These are phyloP conservation scores for Berghia stephanieae DNA, from an alignment of 1,140 invertebrate species.

Conservation along the genomic window DNA sequence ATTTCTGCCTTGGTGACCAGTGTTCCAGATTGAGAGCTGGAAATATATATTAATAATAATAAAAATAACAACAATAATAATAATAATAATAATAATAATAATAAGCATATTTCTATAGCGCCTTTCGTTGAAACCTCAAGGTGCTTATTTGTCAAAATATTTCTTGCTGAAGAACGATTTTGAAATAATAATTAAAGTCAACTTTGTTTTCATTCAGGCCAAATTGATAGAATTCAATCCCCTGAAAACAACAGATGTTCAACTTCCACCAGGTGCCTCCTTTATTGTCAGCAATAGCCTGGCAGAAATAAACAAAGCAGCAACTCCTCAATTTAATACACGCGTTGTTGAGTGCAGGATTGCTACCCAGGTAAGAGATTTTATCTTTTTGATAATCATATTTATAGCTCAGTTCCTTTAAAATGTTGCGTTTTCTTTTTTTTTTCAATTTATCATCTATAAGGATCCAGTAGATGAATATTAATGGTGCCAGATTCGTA, in stretches of 20 bases:
- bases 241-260: slow-evolving; percentile 79
- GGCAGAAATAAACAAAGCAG: slow-evolving; percentile 92
- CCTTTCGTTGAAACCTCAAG: not conserved
- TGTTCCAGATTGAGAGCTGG: too few species aligned
- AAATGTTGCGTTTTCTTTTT: not conserved
- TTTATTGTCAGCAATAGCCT: slow-evolving; percentile 96
- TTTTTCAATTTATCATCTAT: not conserved
- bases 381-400: too few species aligned
- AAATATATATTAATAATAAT: too few species aligned
- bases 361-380: slow-evolving; percentile 78
- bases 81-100: too few species aligned
- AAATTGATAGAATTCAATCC: slow-evolving; percentile 93
- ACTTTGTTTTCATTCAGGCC: slow-evolving; percentile 51
- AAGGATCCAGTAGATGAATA: not conserved
- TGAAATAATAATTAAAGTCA: too few species aligned
- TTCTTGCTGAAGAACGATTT: not conserved
- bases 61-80: too few species aligned
- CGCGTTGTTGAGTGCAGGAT: slow-evolving; percentile 94
- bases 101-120: too few species aligned
- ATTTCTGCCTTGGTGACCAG: too few species aligned
- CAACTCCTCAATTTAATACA: slow-evolving; percentile 87
- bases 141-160: not conserved
- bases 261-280: slow-evolving; percentile 80
- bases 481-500: too few species aligned
- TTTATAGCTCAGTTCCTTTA: not conserved